A percentile compares a stretch with the other conserved stretches of the same genome.
Conservation (phyloP, 1,140 invertebrate genomes). For the Carposina sasakii region DNA sequence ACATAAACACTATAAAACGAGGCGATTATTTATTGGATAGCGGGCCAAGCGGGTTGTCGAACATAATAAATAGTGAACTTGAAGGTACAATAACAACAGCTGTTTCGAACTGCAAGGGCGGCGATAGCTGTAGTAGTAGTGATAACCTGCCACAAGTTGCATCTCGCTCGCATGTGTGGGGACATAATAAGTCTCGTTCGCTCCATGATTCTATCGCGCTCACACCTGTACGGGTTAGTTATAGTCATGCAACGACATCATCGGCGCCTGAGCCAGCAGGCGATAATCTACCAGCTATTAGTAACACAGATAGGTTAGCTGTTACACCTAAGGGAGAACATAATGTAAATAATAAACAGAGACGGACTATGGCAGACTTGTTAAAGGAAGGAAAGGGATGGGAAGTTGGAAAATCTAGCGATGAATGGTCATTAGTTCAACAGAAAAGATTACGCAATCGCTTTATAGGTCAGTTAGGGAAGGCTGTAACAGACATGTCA, state of each 20-base stretch:
- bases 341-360: too few relatives aligned
- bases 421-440: background rate
- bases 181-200: too few relatives aligned
- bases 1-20: background rate
- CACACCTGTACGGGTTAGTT: too few relatives aligned
- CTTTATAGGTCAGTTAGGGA: background rate
- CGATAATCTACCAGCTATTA: too few relatives aligned
- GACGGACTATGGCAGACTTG: background rate
- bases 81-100: background rate
- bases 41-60: background rate
- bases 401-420: background rate
- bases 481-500: background rate
- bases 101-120: background rate
- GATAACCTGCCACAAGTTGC: too few relatives aligned
- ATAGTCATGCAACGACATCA: too few relatives aligned
- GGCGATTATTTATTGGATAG: background rate
- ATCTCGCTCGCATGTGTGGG: too few relatives aligned
- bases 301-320: too few relatives aligned
- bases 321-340: too few relatives aligned
- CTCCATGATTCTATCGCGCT: too few relatives aligned
- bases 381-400: background rate
- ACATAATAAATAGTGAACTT: background rate
- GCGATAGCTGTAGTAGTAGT: too few relatives aligned
- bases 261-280: too few relatives aligned
- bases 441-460: background rate